These are phyloP conservation scores for Abrostola tripartita DNA, from an alignment of 2,888 invertebrate genomes.

Conservation along the genomic window DNA sequence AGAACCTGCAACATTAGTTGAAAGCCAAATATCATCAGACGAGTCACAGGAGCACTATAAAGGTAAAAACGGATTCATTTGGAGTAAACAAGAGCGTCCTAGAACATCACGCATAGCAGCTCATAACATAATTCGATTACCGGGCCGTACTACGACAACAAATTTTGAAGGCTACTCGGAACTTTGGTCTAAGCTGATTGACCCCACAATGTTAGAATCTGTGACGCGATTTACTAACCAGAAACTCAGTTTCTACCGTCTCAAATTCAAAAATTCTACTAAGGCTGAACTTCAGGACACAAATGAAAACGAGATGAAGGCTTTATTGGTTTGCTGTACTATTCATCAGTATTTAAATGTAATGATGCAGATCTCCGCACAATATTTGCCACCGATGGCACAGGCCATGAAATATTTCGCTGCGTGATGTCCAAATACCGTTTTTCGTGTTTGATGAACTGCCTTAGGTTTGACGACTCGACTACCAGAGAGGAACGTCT, in stretches of 20 bases:
- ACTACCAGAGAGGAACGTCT: slow-evolving; percentile 36
- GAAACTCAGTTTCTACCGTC: slow-evolving; percentile 40
- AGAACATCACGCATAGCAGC: slow-evolving; percentile 32
- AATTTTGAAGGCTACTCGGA: slow-evolving; percentile 41
- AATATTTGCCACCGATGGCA: slow-evolving; percentile 44
- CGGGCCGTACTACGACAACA: slow-evolving; percentile 23
- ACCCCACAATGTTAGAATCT: slow-evolving; percentile 36
- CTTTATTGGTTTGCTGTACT: slow-evolving; percentile 35
- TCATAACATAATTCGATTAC: slow-evolving; percentile 38
- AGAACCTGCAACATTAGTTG: background rate
- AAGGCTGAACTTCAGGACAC: slow-evolving; percentile 31
- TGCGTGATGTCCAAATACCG: slow-evolving; percentile 33
- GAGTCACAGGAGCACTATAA: slow-evolving; percentile 7
- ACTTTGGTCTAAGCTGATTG: slow-evolving; percentile 42
- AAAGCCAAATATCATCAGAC: background rate
- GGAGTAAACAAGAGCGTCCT: slow-evolving; percentile 34
- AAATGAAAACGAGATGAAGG: slow-evolving; percentile 38
- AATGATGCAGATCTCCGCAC: slow-evolving; percentile 24
- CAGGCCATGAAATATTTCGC: slow-evolving; percentile 42
- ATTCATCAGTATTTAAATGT: slow-evolving; percentile 42
- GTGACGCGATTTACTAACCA: slow-evolving; percentile 38
- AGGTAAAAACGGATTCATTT: slow-evolving; percentile 33
- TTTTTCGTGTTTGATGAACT: slow-evolving; percentile 32
- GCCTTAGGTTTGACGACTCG: slow-evolving; percentile 48
- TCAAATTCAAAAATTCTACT: slow-evolving; percentile 31